These are phyloP conservation scores for Resseliella maxima DNA, from an alignment of 2,888 invertebrate species.

Conservation along the genomic window DNA sequence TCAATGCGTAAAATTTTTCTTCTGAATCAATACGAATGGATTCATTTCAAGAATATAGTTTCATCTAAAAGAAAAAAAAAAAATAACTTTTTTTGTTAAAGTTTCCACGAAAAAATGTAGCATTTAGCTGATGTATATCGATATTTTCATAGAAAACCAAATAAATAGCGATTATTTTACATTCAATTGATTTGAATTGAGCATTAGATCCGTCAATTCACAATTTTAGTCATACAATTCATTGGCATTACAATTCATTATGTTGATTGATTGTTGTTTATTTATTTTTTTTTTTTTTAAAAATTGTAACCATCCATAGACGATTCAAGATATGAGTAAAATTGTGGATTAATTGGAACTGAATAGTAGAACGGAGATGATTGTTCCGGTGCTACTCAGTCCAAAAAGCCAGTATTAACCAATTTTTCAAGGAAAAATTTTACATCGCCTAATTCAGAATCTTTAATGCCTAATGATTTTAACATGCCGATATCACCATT, in stretches of 20 bases:
- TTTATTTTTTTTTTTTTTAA: slow-evolving; percentile 57
- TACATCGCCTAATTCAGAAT: slow-evolving; percentile 93
- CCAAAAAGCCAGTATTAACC: slow-evolving; percentile 94
- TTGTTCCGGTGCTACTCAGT: slow-evolving; percentile 83
- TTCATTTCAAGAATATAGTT: not conserved
- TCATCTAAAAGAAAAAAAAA: not conserved
- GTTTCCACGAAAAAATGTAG: slow-evolving; percentile 13
- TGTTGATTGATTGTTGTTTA: not conserved
- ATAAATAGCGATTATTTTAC: not conserved
- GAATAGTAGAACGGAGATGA: slow-evolving; percentile 79
- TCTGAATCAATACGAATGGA: no score
- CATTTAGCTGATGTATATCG: not conserved
- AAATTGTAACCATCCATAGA: slow-evolving; percentile 71
- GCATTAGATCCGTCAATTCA: not conserved
- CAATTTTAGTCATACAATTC: not conserved
- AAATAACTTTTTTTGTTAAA: not conserved
- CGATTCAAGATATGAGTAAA: slow-evolving; percentile 75
- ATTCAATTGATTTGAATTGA: not conserved
- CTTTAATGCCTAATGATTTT: slow-evolving; percentile 93
- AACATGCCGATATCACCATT: slow-evolving; percentile 94
- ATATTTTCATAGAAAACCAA: not conserved
- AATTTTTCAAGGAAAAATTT: slow-evolving; percentile 96
- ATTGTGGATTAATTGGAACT: slow-evolving; percentile 78
- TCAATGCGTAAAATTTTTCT: no score
- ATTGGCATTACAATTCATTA: not conserved